Conservation (phyloP, 2,113 vertebrate genomes). For the Phylloscopus whistleri region DNA sequence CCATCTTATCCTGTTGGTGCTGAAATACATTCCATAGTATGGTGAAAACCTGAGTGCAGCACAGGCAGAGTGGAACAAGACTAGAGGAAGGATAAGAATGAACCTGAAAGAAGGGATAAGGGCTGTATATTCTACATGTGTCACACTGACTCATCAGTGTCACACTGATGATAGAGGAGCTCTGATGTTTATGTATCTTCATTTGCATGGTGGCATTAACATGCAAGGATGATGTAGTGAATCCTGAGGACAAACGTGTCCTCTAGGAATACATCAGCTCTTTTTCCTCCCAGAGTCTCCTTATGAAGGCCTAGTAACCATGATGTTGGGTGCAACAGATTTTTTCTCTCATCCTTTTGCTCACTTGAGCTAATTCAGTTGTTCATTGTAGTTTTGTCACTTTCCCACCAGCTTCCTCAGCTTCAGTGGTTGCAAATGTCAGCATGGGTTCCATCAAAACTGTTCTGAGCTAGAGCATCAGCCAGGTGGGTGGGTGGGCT, state of each 20-base stretch:
- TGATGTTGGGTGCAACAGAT: not conserved
- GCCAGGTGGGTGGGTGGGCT: not conserved
- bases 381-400: not conserved
- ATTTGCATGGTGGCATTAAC: not conserved
- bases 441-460: not conserved
- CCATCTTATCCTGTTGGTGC: not conserved
- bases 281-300: not conserved
- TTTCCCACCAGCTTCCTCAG: not conserved
- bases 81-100: not conserved
- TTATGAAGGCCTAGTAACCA: not conserved
- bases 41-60: not conserved
- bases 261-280: not conserved
- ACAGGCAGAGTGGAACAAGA: not conserved
- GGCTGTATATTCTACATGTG: not conserved
- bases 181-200: not conserved
- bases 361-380: not conserved
- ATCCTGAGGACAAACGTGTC: not conserved
- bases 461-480: not conserved
- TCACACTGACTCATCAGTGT: not conserved
- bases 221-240: not conserved
- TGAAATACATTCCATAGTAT: not conserved
- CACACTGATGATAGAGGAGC: not conserved
- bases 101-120: not conserved
- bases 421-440: not conserved
- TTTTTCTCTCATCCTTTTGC: not conserved